Evolutionary conservation across 1,140 invertebrate genomes (phyloP).

Genomic region (Archivesica marissinica): DNA sequence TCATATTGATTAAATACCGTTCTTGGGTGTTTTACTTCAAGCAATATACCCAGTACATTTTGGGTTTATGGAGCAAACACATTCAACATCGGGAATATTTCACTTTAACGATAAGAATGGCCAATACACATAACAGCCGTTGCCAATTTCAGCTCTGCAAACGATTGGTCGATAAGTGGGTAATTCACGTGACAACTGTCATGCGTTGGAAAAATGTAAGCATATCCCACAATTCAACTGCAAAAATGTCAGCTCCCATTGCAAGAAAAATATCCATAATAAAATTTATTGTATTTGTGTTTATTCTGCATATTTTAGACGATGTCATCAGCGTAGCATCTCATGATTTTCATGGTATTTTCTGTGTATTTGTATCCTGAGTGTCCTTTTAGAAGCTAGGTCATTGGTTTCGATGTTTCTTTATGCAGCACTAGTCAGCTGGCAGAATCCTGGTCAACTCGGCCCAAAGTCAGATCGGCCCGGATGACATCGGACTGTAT

Average conservation of each 20-base stretch:
- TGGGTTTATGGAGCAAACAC: too few species aligned
- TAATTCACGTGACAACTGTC: slow-evolving; percentile 54
- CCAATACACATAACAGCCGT: too few species aligned
- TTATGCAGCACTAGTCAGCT: too few species aligned
- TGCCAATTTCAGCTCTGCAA: slow-evolving; percentile 14
- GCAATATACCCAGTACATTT: too few species aligned
- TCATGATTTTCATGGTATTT: slow-evolving; percentile 45
- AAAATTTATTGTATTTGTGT: slow-evolving; percentile 32
- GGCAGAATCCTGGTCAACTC: too few species aligned
- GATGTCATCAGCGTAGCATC: slow-evolving; percentile 39
- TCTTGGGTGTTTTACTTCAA: not conserved
- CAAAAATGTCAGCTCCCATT: slow-evolving; percentile 66
- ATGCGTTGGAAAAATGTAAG: slow-evolving; percentile 48
- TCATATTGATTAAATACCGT: not conserved
- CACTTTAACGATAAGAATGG: too few species aligned
- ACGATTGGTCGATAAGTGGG: slow-evolving; percentile 65
- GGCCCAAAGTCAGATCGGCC: too few species aligned
- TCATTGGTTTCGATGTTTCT: too few species aligned
- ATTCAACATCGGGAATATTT: too few species aligned
- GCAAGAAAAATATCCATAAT: not conserved
- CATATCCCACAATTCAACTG: slow-evolving; percentile 60
- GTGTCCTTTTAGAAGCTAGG: too few species aligned
- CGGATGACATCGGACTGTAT: too few species aligned
- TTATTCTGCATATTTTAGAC: not conserved
- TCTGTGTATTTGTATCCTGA: not conserved